phyloP scores from a whole-genome alignment of 2,888 invertebrate species.

The Eupithecia pulchellata region DNA sequence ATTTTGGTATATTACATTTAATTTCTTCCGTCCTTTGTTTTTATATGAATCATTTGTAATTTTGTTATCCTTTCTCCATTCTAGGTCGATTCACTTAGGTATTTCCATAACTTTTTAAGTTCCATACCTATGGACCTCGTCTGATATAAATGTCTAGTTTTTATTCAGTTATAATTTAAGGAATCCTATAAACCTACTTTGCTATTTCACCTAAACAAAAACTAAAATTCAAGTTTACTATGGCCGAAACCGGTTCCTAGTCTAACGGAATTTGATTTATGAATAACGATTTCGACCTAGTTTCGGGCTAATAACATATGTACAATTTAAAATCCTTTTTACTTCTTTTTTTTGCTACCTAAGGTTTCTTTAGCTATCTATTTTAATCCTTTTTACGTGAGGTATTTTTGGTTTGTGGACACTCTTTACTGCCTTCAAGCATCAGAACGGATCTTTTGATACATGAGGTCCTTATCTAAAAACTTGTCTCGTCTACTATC shows the following conservation, averaged over 20 bases:
- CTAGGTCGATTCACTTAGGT: not conserved
- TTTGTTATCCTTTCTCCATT: not conserved
- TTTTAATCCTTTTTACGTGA: not conserved
- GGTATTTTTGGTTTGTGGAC: too few relatives aligned
- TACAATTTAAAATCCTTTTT: not conserved
- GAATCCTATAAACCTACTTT: not conserved
- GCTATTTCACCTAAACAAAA: not conserved
- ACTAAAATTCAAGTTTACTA: not conserved
- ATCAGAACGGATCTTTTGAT: too few relatives aligned
- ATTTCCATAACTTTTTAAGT: not conserved
- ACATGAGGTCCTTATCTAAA: too few relatives aligned
- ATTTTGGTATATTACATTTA: constrained; percentile 9
- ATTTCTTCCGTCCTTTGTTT: not conserved
- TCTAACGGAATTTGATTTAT: not conserved
- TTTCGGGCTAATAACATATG: not conserved
- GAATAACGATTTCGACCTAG: not conserved
- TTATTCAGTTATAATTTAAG: not conserved
- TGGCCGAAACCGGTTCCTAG: not conserved
- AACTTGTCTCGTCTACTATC: too few relatives aligned
- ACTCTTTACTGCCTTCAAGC: too few relatives aligned
- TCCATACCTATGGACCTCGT: not conserved
- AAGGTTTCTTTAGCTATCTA: not conserved
- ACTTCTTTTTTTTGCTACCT: too few relatives aligned
- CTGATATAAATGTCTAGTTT: not conserved
- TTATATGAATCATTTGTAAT: not conserved